Conservation (phyloP, 2,797 vertebrate genomes). For the Toxotes lorentzi region DNA sequence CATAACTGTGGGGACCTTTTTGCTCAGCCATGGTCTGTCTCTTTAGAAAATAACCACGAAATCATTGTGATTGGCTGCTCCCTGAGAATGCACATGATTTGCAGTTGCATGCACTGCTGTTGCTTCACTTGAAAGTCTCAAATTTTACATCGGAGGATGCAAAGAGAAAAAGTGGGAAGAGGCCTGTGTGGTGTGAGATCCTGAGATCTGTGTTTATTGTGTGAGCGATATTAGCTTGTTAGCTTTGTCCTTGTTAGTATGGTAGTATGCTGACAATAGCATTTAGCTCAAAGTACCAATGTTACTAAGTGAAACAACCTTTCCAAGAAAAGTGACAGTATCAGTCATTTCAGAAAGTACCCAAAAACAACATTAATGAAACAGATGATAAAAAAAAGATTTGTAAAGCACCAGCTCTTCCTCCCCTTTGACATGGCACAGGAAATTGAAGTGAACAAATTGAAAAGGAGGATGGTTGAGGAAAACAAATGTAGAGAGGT, state of each 20-base stretch:
- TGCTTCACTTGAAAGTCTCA: too few relatives aligned
- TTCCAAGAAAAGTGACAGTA: background rate
- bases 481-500: slow-evolving; percentile 20
- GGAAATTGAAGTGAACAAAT: slow-evolving; percentile 43
- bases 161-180: too few relatives aligned
- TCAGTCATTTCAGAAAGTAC: background rate
- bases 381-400: background rate
- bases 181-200: too few relatives aligned
- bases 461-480: slow-evolving; percentile 14
- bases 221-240: background rate
- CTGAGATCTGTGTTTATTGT: too few relatives aligned
- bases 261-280: background rate
- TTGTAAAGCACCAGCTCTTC: background rate
- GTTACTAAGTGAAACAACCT: background rate
- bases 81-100: too few relatives aligned
- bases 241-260: background rate
- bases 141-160: too few relatives aligned
- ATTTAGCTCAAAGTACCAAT: background rate
- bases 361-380: background rate
- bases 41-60: too few relatives aligned
- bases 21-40: too few relatives aligned
- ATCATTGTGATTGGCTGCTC: too few relatives aligned
- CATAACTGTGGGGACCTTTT: too few relatives aligned
- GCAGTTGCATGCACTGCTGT: too few relatives aligned
- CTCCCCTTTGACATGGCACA: slow-evolving; percentile 26